Percentiles rank a stretch among this genome's conserved stretches.
Conservation (phyloP, 2,113 vertebrate genomes). For the Herpetotheres cachinnans region DNA sequence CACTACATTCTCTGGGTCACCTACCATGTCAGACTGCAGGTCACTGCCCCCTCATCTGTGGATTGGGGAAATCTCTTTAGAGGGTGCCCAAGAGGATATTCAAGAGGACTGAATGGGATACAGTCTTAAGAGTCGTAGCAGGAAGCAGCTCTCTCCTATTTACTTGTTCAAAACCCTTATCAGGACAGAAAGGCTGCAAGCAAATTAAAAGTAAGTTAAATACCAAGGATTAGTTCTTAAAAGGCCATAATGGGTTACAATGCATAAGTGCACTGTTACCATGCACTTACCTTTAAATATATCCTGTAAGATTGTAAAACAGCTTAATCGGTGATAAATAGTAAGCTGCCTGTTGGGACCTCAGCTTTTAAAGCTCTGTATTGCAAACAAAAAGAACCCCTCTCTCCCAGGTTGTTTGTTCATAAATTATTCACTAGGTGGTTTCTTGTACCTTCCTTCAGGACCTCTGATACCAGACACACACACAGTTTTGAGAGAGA, state of each 20-base stretch:
- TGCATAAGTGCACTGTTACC: background rate
- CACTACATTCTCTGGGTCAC: background rate
- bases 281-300: background rate
- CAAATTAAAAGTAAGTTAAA: background rate
- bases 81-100: background rate
- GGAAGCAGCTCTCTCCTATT: background rate
- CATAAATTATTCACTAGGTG: background rate
- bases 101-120: background rate
- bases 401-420: background rate
- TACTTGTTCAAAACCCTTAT: background rate
- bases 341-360: background rate
- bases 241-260: background rate
- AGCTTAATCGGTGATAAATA: background rate
- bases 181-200: background rate
- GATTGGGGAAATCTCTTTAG: background rate
- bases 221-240: background rate
- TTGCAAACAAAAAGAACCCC: background rate
- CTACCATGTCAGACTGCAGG: accelerated
- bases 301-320: background rate
- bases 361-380: background rate
- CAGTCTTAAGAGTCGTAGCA: background rate
- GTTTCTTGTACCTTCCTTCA: background rate
- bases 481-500: background rate
- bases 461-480: background rate
- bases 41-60: background rate